Conservation (phyloP, 2,797 vertebrate species). For the Halcyon smyrnensis region DNA sequence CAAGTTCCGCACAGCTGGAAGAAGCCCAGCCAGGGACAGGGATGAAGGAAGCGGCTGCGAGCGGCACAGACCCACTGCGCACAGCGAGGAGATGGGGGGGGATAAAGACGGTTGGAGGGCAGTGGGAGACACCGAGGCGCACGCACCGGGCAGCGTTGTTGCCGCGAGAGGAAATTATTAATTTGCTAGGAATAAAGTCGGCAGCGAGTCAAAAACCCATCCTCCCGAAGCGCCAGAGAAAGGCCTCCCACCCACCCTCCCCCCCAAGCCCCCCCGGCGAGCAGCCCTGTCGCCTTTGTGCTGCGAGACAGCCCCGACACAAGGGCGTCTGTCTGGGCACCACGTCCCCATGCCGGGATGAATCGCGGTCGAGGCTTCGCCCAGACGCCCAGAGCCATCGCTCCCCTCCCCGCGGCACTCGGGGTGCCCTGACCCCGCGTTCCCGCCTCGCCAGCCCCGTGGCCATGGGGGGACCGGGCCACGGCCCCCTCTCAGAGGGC, state of each 20-base stretch:
- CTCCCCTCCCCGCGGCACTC: accelerated
- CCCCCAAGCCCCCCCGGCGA: background rate
- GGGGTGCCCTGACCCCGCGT: background rate
- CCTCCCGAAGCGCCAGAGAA: background rate
- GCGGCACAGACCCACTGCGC: background rate
- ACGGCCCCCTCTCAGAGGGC: background rate
- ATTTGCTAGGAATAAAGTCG: constrained; percentile 49
- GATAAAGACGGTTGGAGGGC: background rate
- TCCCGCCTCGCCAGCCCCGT: accelerated
- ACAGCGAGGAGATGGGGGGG: too few species aligned
- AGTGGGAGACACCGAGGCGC: background rate
- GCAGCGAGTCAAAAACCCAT: constrained; percentile 8
- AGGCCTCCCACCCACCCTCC: background rate
- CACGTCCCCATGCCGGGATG: background rate
- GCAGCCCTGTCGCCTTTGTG: background rate
- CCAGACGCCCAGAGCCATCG: accelerated
- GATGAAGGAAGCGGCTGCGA: background rate
- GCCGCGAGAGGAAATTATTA: constrained; percentile 43
- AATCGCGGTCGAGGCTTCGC: accelerated
- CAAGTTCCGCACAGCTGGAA: constrained; percentile 61
- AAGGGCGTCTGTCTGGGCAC: background rate
- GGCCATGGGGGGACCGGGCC: accelerated
- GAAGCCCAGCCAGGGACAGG: constrained; percentile 57
- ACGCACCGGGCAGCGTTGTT: background rate
- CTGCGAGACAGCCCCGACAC: background rate